A percentile compares a stretch with the other conserved stretches of the same genome.
Evolutionary conservation across 2,888 invertebrate genomes (phyloP).

Genomic region (Brenthis ino): DNA sequence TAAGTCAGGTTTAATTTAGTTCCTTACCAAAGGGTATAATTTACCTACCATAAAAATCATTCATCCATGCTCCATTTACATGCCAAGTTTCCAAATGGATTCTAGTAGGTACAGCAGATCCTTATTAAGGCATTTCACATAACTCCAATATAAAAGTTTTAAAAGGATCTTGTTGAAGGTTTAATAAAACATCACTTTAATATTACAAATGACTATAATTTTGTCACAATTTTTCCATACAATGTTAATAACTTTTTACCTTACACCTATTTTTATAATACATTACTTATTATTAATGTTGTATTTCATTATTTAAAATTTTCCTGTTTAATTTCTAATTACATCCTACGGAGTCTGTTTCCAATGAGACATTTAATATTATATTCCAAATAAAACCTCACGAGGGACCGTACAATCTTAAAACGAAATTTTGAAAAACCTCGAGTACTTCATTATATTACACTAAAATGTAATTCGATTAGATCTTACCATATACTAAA

Average conservation of each 20-base stretch:
- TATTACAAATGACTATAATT: slow-evolving; percentile 84
- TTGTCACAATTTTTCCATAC: slow-evolving; percentile 84
- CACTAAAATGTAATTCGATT: slow-evolving; percentile 81
- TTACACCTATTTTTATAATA: slow-evolving; percentile 78
- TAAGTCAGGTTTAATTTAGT: too few relatives aligned
- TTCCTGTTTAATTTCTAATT: slow-evolving; percentile 78
- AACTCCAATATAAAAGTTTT: background rate
- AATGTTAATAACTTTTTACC: slow-evolving; percentile 83
- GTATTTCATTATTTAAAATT: slow-evolving; percentile 79
- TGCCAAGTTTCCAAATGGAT: too few relatives aligned
- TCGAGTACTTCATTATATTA: slow-evolving; percentile 72
- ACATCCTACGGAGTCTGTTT: slow-evolving; percentile 74
- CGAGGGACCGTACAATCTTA: slow-evolving; percentile 67
- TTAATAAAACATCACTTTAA: slow-evolving; percentile 75
- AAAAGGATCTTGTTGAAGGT: background rate
- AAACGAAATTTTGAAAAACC: slow-evolving; percentile 66
- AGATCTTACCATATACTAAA: slow-evolving; percentile 80
- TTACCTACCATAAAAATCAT: too few relatives aligned
- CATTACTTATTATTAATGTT: slow-evolving; percentile 80
- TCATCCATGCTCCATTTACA: too few relatives aligned
- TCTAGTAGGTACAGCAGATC: too few relatives aligned
- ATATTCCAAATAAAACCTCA: slow-evolving; percentile 61
- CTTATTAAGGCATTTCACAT: background rate
- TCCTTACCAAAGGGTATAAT: too few relatives aligned
- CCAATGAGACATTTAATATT: slow-evolving; percentile 61